Base-by-base conservation (phyloP, 92 coral and sea anemone species). In the Galaxea fascicularis region DNA sequence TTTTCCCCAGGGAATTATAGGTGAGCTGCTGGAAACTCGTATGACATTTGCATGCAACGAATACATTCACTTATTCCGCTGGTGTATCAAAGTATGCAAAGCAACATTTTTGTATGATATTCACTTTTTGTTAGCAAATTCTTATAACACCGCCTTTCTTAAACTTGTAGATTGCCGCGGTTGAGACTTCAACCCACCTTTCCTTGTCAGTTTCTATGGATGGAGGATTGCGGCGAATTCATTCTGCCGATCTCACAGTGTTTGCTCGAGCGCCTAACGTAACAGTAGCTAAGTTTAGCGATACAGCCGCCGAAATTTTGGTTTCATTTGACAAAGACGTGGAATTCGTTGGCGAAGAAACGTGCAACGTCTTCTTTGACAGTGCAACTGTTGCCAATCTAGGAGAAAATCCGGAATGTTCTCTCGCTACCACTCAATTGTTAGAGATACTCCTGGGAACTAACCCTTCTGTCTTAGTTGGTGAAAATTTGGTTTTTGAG, bases 251-350 rank as follows among this genome's bases (percentile, higher is more conserved):
- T 52, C 85, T 80, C 30, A 89, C 84, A 1, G 85, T 78, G 20
- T 77, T 18, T 27, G 92, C 79, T 24, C 45, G 60, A 29, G 89
- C 89, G 14, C 92, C 92, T 3, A 54, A 28, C 35, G 85, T 89
- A 10, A 64, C 30, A 16, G 18, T 64, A 1, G 67, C 84, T 0
- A 67, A 67, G 24, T 83, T 89, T 72, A 65, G 79, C 21, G 85
- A 77, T 20, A 83, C 89, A 6, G 88, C 88, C 27, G 85, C 85
- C 3, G 49, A 47, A 52, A 70, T 89, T 39, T 13, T 66, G 10
- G 80, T 83, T 16, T 8, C 8, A 1, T 89, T 89, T 26, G 62
- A 77, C 78, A 76, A 45, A 30, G 80, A 78, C 21, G 78, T 71
- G 57, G 81, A 77, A 21, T 60, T 76, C 20, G 3, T 76, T 0